A percentile compares a stretch with the other conserved stretches of the same genome.
Conservation (phyloP, 2,888 invertebrate species). For the Rhorus exstirpatorius region DNA sequence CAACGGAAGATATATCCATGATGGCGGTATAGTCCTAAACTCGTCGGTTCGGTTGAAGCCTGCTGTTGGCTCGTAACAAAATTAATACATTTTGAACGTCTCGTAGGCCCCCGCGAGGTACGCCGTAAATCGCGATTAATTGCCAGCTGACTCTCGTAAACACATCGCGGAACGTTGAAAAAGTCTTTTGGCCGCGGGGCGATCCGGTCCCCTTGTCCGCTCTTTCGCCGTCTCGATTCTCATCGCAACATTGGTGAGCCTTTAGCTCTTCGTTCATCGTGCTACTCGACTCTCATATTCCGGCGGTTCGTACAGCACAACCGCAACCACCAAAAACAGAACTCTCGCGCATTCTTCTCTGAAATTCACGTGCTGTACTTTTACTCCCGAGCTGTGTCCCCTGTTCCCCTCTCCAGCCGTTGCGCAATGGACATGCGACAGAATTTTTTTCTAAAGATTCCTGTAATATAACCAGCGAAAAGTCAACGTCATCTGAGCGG, state of each 20-base stretch:
- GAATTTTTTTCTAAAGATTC: conserved; percentile 36
- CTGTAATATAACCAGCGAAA: conserved; percentile 30
- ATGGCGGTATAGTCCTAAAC: conserved; percentile 73
- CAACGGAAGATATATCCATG: conserved; percentile 55
- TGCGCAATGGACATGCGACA: not conserved
- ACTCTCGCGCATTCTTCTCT: conserved; percentile 51
- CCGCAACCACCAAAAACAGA: conserved; percentile 45
- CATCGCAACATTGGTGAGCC: conserved; percentile 31
- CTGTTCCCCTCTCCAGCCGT: not conserved
- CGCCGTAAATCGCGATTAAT: conserved; percentile 83
- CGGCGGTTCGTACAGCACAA: conserved; percentile 11
- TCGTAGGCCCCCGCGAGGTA: conserved; percentile 73
- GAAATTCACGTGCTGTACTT: conserved; percentile 50
- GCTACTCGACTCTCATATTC: conserved; percentile 18
- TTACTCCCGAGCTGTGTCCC: conserved; percentile 2
- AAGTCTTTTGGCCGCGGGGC: conserved; percentile 58
- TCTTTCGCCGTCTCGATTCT: conserved; percentile 38
- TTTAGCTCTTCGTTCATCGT: conserved; percentile 34
- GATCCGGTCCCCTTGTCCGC: conserved; percentile 41
- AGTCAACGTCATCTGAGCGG: conserved; percentile 29
- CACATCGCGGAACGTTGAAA: conserved; percentile 67
- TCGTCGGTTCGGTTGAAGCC: conserved; percentile 67
- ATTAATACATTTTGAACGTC: conserved; percentile 79
- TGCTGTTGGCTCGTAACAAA: conserved; percentile 67
- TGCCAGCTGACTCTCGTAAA: conserved; percentile 80